A percentile compares a stretch with the other conserved stretches of the same genome.
Conservation (phyloP, 2,888 invertebrate genomes). For the Agriotes lineatus region DNA sequence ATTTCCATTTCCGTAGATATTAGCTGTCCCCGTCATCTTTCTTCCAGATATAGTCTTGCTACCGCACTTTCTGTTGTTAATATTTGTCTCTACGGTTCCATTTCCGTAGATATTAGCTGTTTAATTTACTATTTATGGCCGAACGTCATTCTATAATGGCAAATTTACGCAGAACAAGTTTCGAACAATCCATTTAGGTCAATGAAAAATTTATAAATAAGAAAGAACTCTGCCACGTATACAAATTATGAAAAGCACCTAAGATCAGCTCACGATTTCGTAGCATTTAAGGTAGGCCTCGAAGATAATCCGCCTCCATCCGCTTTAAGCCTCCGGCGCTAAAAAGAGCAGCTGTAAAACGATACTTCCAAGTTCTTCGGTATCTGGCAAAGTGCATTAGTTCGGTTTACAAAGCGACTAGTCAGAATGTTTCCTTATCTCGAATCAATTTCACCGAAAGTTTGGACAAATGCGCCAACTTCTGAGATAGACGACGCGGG, state of each 20-base stretch:
- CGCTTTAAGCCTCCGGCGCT: neutral
- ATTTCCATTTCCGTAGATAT: no score
- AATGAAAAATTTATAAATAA: no score
- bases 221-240: no score
- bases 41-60: no score
- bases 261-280: constrained; percentile 5
- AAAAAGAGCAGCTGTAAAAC: neutral
- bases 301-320: neutral
- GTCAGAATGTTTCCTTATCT: neutral
- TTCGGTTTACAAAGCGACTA: neutral
- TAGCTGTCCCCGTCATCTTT: no score
- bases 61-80: no score
- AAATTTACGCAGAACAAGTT: no score
- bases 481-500: neutral
- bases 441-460: constrained; percentile 6
- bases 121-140: no score
- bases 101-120: no score
- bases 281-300: neutral
- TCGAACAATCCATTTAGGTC: no score
- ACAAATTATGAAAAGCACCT: constrained; percentile 6
- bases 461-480: constrained; percentile 1
- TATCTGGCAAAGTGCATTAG: constrained; percentile 8
- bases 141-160: no score
- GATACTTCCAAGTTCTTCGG: neutral
- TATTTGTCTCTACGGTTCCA: no score